Evolutionary conservation across 2,888 invertebrate species (phyloP).

Genomic region (Cheilosia pagana): DNA sequence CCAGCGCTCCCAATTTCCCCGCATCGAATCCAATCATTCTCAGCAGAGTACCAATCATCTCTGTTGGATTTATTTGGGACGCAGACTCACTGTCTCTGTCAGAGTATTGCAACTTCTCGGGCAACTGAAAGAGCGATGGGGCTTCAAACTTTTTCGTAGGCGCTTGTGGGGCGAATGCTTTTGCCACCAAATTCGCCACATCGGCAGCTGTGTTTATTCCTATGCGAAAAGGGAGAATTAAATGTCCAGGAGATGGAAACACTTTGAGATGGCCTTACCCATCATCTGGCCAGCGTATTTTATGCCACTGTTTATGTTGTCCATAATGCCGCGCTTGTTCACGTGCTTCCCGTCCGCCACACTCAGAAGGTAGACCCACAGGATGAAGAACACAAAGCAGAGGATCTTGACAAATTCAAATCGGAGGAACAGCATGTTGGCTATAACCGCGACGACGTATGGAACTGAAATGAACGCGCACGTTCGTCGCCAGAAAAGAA

Average conservation of each 20-base stretch:
- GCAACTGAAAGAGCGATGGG: constrained; percentile 26
- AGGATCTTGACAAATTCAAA: constrained; percentile 51
- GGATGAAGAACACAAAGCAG: constrained; percentile 51
- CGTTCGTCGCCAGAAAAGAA: constrained; percentile 48
- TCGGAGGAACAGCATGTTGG: constrained; percentile 52
- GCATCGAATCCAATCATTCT: constrained; percentile 90
- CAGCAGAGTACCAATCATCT: constrained; percentile 84
- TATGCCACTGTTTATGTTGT: constrained; percentile 81
- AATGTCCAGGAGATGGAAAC: too few relatives aligned
- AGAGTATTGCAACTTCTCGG: constrained; percentile 58
- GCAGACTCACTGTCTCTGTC: constrained; percentile 56
- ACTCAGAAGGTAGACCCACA: constrained; percentile 60
- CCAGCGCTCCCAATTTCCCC: constrained; percentile 90
- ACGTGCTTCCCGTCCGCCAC: constrained; percentile 68
- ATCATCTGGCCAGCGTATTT: constrained; percentile 82
- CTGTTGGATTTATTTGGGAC: constrained; percentile 54
- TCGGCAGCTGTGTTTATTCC: constrained; percentile 84
- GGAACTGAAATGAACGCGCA: constrained; percentile 33
- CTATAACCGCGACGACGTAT: constrained; percentile 22
- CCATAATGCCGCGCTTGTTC: constrained; percentile 79
- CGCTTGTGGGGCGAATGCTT: constrained; percentile 83
- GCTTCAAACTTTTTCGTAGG: constrained; percentile 74
- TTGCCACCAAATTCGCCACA: constrained; percentile 86
- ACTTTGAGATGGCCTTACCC: constrained; percentile 76
- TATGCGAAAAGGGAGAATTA: constrained; percentile 45